Evolutionary conservation across 1,140 invertebrate species (phyloP), one percentile per base, ranked within the genome.

Genomic region (Theocolax elegans): DNA sequence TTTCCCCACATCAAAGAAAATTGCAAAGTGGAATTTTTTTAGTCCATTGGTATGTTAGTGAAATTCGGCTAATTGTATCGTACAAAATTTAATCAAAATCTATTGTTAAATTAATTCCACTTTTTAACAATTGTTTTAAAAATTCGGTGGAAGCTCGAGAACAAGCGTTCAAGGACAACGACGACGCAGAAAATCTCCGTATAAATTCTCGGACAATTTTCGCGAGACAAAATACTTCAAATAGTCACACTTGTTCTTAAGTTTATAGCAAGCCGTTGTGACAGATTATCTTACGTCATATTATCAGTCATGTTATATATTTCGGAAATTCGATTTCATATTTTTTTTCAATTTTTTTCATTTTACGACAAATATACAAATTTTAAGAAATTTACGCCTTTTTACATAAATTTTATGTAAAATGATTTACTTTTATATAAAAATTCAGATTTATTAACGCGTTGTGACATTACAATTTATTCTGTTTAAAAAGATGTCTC

Each of bases 131-230:
- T 70, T 64, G 25, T 27, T 60, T 64, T 59, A 42, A 35, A 71
- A 56, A 8, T n/a, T 51, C 29, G 54, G 53, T 71, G 69, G 62
- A 71, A 71, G 64, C 44, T 72, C 48, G 64, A 72, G 56, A 67
- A 35, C 21, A 60, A 67, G 38, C 48, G 56, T 46, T 72, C 70
- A 54, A 67, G 59, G 70, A 72, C 58, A 19, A 53, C 70, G 40
- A 67, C 56, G 31, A 67, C 48, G 46, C 49, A 59, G 15, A 59
- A 64, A 71, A 21, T 59, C 23, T 49, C 67, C 53, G 29, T 3
- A 9, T n/a, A n/a, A 65, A 19, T 19, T 40, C 59, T 59, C 31
- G 53, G 44, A 65, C 48, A 71, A 60, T 66, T 31, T 71, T 66
- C 23, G 29, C 46, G 17, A 42, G 9, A 59, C 53, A 63, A 49